Percentiles rank a stretch among this genome's conserved stretches.
These are phyloP conservation scores for Netta rufina DNA, from an alignment of 2,797 vertebrate genomes.

Conservation along the genomic window DNA sequence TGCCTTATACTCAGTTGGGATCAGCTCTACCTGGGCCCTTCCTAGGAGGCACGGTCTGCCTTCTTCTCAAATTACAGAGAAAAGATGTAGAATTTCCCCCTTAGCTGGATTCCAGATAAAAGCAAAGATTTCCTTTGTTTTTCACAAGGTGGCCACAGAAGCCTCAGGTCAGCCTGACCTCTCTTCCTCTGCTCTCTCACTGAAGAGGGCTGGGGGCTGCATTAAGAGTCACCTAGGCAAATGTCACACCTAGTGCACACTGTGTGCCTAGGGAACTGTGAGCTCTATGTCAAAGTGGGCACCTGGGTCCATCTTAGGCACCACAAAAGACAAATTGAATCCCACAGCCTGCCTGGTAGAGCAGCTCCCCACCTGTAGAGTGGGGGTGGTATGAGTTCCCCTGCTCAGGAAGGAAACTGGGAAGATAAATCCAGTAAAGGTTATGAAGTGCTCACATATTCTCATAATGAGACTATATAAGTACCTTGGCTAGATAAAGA, in stretches of 20 bases:
- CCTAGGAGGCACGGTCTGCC: background rate
- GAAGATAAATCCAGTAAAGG: background rate
- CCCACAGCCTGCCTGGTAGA: background rate
- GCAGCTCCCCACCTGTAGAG: background rate
- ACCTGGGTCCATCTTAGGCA: background rate
- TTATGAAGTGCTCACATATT: background rate
- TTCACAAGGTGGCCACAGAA: background rate
- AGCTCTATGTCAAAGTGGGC: background rate
- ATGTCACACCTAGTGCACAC: background rate
- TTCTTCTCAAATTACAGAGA: background rate
- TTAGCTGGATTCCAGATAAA: conserved; percentile 9
- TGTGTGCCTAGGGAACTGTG: fast-evolving
- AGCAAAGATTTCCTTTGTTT: conserved; percentile 9
- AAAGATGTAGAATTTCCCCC: background rate
- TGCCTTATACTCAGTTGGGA: background rate
- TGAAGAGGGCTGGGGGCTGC: background rate
- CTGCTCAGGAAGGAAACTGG: background rate
- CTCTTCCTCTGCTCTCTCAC: background rate
- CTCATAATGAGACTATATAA: conserved; percentile 2
- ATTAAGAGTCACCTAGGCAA: background rate
- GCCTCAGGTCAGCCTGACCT: background rate
- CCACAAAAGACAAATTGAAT: background rate
- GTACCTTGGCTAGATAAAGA: background rate
- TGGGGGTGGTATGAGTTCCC: background rate
- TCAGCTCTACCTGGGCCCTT: background rate